A percentile compares a stretch with the other conserved stretches of the same genome.
phyloP scores from a whole-genome alignment of 2,113 vertebrate species.

The Pteruthius melanotis region DNA sequence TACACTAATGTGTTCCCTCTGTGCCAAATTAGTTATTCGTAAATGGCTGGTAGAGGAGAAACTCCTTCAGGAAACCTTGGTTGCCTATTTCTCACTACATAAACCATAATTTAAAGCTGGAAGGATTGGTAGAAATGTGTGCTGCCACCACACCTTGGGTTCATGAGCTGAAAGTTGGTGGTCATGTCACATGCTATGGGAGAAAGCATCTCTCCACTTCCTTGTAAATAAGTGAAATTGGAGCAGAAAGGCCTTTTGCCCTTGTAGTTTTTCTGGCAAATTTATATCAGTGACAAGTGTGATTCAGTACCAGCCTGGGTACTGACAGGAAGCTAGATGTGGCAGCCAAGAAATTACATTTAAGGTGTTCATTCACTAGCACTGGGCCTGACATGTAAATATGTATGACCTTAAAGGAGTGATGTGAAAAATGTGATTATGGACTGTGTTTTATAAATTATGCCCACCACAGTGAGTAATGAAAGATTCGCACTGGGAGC shows the following conservation, averaged over 20 bases:
- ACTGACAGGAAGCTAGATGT: not conserved
- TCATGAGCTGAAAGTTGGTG: not conserved
- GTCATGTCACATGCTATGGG: rapidly evolving
- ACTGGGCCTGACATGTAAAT: not conserved
- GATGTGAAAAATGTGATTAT: not conserved
- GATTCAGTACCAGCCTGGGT: rapidly evolving
- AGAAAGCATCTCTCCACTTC: not conserved
- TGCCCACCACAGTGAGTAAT: not conserved
- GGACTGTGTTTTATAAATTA: not conserved
- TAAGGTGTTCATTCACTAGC: not conserved
- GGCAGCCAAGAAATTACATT: not conserved
- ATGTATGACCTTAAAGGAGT: not conserved
- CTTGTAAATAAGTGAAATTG: not conserved
- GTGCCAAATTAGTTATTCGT: not conserved
- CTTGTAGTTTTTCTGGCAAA: not conserved
- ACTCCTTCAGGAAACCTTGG: not conserved
- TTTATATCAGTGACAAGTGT: rapidly evolving
- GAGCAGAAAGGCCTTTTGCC: not conserved
- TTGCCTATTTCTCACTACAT: not conserved
- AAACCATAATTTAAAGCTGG: not conserved
- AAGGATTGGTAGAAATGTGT: not conserved
- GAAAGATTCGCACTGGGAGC: not conserved
- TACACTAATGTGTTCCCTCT: not conserved
- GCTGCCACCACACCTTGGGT: not conserved
- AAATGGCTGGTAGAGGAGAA: not conserved